Conservation (phyloP, 2,113 vertebrate genomes). For the Oncorhynchus nerka region DNA sequence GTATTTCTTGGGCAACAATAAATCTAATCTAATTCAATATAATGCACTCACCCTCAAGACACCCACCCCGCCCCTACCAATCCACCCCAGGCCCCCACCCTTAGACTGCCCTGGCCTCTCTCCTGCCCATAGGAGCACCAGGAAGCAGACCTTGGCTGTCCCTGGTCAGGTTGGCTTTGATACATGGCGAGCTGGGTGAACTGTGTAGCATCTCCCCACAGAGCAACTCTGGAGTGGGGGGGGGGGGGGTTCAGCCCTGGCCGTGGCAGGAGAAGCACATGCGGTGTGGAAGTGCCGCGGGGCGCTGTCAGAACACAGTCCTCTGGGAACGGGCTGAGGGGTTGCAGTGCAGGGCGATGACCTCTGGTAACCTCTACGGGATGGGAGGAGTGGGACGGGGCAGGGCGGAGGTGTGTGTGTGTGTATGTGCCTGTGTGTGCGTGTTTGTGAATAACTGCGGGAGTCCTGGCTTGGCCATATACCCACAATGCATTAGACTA, state of each 20-base stretch:
- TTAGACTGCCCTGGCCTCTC: background rate
- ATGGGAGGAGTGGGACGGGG: slow-evolving; percentile 24
- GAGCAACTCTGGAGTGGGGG: slow-evolving; percentile 30
- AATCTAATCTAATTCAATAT: no score
- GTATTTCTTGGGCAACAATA: no score
- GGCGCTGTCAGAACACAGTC: slow-evolving; percentile 66
- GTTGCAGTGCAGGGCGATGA: slow-evolving; percentile 70
- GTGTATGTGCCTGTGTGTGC: no score
- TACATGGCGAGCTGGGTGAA: slow-evolving; percentile 67
- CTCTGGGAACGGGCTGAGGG: slow-evolving; percentile 66
- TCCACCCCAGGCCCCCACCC: background rate
- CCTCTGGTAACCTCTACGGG: slow-evolving; percentile 54
- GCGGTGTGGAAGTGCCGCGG: slow-evolving; percentile 66
- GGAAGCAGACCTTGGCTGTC: slow-evolving; percentile 65
- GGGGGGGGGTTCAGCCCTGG: background rate
- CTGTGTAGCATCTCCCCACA: slow-evolving; percentile 65
- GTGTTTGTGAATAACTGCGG: background rate
- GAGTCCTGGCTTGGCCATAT: slow-evolving; percentile 6
- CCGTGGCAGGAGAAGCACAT: background rate
- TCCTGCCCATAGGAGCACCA: slow-evolving; percentile 65
- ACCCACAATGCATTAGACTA: slow-evolving; percentile 11
- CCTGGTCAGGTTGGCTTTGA: slow-evolving; percentile 81
- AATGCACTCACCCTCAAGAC: no score
- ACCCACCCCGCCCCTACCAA: background rate
- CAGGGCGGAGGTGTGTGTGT: no score